Conservation (phyloP, 2,113 vertebrate species). For the Mustela nigripes region DNA sequence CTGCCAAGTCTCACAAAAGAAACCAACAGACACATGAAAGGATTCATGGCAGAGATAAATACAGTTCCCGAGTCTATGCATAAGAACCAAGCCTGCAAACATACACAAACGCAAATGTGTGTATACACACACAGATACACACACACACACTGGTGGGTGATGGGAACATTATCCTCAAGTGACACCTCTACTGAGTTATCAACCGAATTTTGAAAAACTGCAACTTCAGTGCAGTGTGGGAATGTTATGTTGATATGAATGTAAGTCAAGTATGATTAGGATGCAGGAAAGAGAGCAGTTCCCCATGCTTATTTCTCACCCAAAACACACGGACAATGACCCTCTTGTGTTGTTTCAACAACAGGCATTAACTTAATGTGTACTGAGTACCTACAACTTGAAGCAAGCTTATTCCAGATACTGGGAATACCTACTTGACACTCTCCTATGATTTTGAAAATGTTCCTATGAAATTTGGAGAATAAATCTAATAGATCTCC, state of each 20-base stretch:
- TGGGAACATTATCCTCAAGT: neutral
- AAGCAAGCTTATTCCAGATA: neutral
- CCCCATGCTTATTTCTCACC: neutral
- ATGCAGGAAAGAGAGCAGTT: neutral
- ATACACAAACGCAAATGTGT: neutral
- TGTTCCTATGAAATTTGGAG: neutral
- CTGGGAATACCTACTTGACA: neutral
- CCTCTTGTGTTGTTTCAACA: neutral
- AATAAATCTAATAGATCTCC: neutral
- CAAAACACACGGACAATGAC: neutral
- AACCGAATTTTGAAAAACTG: neutral
- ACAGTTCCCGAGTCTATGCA: too few relatives aligned
- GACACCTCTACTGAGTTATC: neutral
- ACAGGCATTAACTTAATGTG: neutral
- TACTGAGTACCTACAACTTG: neutral
- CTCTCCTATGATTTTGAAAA: neutral
- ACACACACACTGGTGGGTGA: neutral
- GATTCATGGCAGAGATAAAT: neutral
- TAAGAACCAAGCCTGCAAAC: neutral
- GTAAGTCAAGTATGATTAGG: neutral
- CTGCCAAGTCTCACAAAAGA: neutral
- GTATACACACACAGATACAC: neutral
- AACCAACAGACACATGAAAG: neutral
- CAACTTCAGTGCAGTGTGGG: neutral
- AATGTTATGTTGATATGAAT: constrained; percentile 18